Base-by-base conservation (phyloP, 2,113 vertebrate genomes). In the Acrocephalus kingi region DNA sequence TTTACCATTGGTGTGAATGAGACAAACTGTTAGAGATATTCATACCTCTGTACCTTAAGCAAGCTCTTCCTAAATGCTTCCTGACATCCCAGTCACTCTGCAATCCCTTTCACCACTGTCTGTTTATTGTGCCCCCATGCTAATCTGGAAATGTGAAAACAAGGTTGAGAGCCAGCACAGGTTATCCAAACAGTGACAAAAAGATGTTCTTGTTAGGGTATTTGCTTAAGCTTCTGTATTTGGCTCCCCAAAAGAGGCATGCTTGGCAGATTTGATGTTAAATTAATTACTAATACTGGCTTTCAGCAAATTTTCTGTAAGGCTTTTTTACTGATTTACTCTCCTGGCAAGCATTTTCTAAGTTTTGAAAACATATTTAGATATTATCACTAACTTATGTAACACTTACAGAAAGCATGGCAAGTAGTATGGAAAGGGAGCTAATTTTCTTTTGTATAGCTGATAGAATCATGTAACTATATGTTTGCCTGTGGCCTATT, bases 371-470 rank as follows among this genome's bases (percentile, higher is more conserved):
- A 86, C 9, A 23, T 78, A 63, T 33, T 86, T 84, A 94, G 82
- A 84, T 94, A 81, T n/a, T 90, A 92, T 92, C 88, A 75, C 37
- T 81, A 64, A 81, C 90, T 95, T 95, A 94, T 81, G 90, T 97
- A 96, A 97, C 66, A 87, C 72, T 85, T 52, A 77, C 4, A 90
- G 62, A 89, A 61, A 92, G 48, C 64, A 61, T 72, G 63, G 78
- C 74, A 94, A 93, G 52, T 31, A 73, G 41, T 35, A 71, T 41
- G 88, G 93, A 96, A 96, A 95, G 31, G 51, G 66, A 95, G 46
- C 79, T 91, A 90, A 90, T 94, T 96, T 94, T 94, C 81, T 28
- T 92, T 93, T 90, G 56, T 94, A 72, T 84, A 90, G 88, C 52
- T 92, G 94, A 69, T 80, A 90, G 69, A 95, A 93, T 94, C 90